Evolutionary conservation across 2,888 invertebrate genomes (phyloP).

Genomic region (Glyphotaelius pellucidus): DNA sequence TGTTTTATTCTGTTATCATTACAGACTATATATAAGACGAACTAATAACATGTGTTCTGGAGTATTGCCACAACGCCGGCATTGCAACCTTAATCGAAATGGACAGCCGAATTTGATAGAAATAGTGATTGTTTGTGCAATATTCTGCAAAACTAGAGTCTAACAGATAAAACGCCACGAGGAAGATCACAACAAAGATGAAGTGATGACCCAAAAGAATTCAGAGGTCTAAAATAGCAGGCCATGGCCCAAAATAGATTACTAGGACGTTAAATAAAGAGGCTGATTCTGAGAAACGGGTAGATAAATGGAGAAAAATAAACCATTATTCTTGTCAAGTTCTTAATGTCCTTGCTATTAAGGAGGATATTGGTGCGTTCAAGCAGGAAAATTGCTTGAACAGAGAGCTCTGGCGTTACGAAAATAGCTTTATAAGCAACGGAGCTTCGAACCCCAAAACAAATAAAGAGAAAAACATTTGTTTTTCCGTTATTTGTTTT

Average conservation of each 20-base stretch:
- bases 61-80: background rate
- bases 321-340: background rate
- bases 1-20: background rate
- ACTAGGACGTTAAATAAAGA: background rate
- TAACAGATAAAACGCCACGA: background rate
- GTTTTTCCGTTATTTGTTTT: too few species aligned
- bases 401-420: too few species aligned
- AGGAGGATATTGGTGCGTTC: too few species aligned
- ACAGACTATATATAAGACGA: background rate
- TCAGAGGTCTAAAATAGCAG: background rate
- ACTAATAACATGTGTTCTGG: background rate
- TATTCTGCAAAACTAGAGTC: background rate
- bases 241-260: background rate
- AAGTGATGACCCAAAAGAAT: background rate
- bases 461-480: too few species aligned
- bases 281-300: background rate
- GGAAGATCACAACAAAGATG: background rate
- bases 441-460: too few species aligned
- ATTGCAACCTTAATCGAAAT: background rate
- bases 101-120: background rate
- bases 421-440: too few species aligned
- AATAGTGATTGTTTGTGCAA: background rate
- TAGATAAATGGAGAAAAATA: background rate
- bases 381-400: too few species aligned
- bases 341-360: too few species aligned